These are phyloP conservation scores for Lepus oiostolus DNA, from an alignment of 2,797 vertebrate genomes.

Conservation along the genomic window DNA sequence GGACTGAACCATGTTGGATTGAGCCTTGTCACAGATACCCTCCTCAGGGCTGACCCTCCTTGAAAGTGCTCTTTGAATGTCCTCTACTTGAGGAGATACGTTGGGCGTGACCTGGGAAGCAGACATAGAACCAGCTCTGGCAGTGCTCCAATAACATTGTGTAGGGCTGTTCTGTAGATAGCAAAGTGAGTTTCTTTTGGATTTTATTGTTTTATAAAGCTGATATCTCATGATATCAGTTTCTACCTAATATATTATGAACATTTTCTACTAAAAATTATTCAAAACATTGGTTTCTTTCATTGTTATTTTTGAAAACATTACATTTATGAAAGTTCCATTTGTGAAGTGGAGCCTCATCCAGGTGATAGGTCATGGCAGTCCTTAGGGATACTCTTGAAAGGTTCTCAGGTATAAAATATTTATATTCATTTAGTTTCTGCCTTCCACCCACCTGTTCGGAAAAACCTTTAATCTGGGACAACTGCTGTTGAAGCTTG, in stretches of 20 bases:
- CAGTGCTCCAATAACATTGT: fast-evolving
- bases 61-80: not conserved
- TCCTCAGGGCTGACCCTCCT: not conserved
- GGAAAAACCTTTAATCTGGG: constrained; percentile 56
- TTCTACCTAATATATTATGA: not conserved
- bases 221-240: not conserved
- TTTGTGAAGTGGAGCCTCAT: constrained; percentile 1
- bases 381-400: not conserved
- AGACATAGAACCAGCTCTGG: fast-evolving
- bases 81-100: not conserved
- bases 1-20: not conserved
- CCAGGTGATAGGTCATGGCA: constrained; percentile 1
- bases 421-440: constrained; percentile 1
- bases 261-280: constrained; percentile 23
- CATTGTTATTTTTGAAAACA: constrained; percentile 35
- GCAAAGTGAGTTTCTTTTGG: not conserved
- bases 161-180: fast-evolving
- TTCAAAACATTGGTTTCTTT: not conserved
- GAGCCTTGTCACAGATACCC: not conserved
- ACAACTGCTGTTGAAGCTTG: not conserved
- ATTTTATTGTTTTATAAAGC: constrained; percentile 15
- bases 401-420: constrained; percentile 20
- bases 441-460: not conserved
- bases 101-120: no score
- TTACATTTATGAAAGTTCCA: constrained; percentile 9